These are phyloP conservation scores for Tragelaphus imberbis DNA, from an alignment of 2,113 vertebrate genomes.

Conservation along the genomic window DNA sequence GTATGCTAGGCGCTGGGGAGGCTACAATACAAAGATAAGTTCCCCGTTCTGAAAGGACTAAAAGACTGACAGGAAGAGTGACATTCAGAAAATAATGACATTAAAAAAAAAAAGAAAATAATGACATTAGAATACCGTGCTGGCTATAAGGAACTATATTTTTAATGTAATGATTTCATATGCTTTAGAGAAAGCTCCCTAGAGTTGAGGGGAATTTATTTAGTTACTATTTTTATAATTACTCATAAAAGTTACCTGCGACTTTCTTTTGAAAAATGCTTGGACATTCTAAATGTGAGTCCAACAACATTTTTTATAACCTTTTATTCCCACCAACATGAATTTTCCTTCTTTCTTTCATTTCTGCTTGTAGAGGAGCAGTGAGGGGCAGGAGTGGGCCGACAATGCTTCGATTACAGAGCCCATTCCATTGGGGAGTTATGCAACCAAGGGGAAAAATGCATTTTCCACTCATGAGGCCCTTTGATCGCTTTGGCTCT, in stretches of 20 bases:
- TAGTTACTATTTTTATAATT: neutral
- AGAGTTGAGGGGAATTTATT: neutral
- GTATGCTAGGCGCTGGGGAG: neutral
- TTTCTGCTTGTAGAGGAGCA: neutral
- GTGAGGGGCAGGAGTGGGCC: neutral
- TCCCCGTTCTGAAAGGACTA: neutral
- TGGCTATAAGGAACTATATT: neutral
- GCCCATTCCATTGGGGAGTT: neutral
- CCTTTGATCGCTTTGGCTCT: constrained; percentile 63
- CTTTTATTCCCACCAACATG: neutral
- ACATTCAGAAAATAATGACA: neutral
- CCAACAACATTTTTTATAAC: neutral
- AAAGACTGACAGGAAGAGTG: neutral
- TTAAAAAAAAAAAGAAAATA: neutral
- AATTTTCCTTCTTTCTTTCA: neutral
- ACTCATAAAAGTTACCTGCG: neutral
- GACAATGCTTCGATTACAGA: neutral
- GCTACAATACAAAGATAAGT: neutral
- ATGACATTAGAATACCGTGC: neutral
- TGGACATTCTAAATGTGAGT: neutral
- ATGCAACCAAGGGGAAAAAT: neutral
- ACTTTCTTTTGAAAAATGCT: constrained; percentile 13
- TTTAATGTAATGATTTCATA: neutral
- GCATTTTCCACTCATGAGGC: constrained; percentile 36
- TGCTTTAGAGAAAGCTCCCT: neutral